These are phyloP conservation scores for Catharus ustulatus DNA, from an alignment of 2,797 vertebrate genomes.

Conservation along the genomic window DNA sequence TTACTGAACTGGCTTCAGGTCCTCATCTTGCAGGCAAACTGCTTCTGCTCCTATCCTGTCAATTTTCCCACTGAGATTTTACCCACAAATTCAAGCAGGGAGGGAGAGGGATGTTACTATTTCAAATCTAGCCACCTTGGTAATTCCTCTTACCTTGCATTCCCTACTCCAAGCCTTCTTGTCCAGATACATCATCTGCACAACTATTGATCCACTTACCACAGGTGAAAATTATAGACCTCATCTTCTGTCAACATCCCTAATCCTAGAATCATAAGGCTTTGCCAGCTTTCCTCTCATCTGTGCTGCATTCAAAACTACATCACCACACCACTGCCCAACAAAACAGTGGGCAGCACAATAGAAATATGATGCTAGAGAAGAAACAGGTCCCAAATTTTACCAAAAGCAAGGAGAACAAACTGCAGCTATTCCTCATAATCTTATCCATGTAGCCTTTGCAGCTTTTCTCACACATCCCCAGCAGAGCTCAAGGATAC, in stretches of 20 bases:
- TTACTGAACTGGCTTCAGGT: not conserved
- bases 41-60: not conserved
- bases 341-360: not conserved
- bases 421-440: not conserved
- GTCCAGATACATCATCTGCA: not conserved
- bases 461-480: not conserved
- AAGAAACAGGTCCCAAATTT: not conserved
- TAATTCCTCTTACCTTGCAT: not conserved
- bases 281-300: not conserved
- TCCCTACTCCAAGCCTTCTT: not conserved
- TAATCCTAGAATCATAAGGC: not conserved
- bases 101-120: not conserved
- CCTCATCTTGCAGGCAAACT: not conserved
- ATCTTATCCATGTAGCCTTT: not conserved
- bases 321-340: not conserved
- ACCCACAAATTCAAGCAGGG: not conserved
- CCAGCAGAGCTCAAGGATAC: not conserved
- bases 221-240: rapidly evolving
- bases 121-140: not conserved
- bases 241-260: rapidly evolving
- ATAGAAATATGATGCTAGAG: not conserved
- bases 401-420: not conserved
- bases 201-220: not conserved
- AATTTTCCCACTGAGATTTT: not conserved
- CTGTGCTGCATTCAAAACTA: not conserved